Base-by-base conservation (phyloP, 2,888 invertebrate species). In the Chrysopilus asiliformis region DNA sequence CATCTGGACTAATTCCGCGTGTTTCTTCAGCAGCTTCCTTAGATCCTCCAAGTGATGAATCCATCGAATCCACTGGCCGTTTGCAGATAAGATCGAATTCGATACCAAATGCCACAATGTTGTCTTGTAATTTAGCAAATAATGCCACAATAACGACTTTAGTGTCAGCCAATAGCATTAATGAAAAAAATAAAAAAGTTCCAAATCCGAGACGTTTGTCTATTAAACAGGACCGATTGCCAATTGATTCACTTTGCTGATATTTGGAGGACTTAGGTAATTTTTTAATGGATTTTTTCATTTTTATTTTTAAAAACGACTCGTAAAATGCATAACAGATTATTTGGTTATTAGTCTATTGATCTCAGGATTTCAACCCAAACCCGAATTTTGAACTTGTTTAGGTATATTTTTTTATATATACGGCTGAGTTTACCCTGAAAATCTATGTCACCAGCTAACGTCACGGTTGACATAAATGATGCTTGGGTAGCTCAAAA, bases 171-270 rank as follows among this genome's bases (percentile, higher is more conserved):
- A 44, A 40, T 38, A 42, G 40, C 41, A 42, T 39, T 42, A 41
- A 37, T 33, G 40, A 41, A 18, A 44, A 41, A 34, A 8, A 25
- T 32, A 42, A 47, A 40, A 53, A 53, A 45, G 43, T 49, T 38
- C 46, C 56, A 17, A 51, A 53, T 45, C 46, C 55, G 12, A 53
- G 62, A 34, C 53, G 61, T 41, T 49, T 62, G 46, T 62, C 62
- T 47, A 57, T 63, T 43, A 62, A 62, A 47, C 57, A 59, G 46
- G 60, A 60, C 47, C 56, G 56, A 49, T 49, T 60, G 47, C 58
- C 62, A 40, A 52, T 58, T 36, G 62, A 63, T 52, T 63, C 62
- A 47, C 54, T 62, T 48, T 63, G 62, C 56, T 63, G 57, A 63
- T 57, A 58, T 53, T 53, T 53, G 43, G 32, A 20, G 28, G 34